These are phyloP conservation scores for Crossocerus cetratus DNA, from an alignment of 2,888 invertebrate genomes.

Conservation along the genomic window DNA sequence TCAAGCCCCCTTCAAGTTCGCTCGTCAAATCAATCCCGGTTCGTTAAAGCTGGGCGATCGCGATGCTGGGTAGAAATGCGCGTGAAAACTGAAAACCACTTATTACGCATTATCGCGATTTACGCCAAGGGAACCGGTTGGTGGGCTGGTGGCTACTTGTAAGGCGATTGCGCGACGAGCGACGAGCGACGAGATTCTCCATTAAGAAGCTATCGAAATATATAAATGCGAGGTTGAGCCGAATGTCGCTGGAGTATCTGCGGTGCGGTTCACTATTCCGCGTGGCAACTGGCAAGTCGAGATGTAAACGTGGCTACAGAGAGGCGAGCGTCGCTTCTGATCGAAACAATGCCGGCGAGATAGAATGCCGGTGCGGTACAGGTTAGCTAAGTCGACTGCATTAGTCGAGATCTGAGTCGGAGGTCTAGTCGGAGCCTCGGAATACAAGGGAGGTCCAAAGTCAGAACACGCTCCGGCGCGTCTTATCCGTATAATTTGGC, in stretches of 20 bases:
- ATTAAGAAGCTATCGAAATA: not conserved
- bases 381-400: too few species aligned
- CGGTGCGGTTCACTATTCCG: conserved; percentile 1
- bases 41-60: not conserved
- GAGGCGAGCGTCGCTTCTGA: conserved; percentile 40
- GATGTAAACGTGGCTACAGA: conserved; percentile 26
- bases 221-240: not conserved
- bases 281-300: conserved; percentile 25
- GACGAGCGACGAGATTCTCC: not conserved
- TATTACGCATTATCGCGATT: not conserved
- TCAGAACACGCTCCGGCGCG: not conserved
- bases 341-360: conserved; percentile 39
- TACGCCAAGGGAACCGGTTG: too few species aligned
- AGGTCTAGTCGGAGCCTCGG: not conserved
- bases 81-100: too few species aligned
- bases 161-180: too few species aligned
- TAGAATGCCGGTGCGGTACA: conserved; percentile 11
- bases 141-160: too few species aligned
- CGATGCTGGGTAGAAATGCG: not conserved
- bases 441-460: not conserved
- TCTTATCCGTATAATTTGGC: not conserved
- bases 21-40: not conserved
- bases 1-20: too few species aligned
- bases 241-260: not conserved
- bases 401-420: too few species aligned